phyloP scores from a whole-genome alignment of 2,797 vertebrate species.

The Anas georgica region DNA sequence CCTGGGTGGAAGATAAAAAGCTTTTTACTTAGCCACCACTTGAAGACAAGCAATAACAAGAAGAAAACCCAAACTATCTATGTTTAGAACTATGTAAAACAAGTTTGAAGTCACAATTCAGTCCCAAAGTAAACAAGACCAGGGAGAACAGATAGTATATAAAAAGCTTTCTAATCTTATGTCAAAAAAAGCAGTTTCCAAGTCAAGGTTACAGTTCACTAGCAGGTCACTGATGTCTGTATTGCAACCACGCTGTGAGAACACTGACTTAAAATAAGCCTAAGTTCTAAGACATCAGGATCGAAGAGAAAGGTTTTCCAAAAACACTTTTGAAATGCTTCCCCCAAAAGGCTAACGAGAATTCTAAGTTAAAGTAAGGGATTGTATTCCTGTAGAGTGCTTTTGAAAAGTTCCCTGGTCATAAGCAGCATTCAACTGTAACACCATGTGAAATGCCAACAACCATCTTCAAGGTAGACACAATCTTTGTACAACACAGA shows the following conservation, averaged over 20 bases:
- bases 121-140: background rate
- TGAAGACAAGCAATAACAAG: background rate
- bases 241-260: background rate
- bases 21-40: background rate
- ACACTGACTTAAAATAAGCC: background rate
- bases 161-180: background rate
- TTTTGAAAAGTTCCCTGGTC: background rate
- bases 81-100: background rate
- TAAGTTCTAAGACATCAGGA: background rate
- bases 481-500: background rate
- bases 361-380: background rate
- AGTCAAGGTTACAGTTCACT: background rate
- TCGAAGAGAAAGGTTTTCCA: background rate
- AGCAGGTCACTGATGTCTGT: background rate
- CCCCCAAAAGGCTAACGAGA: background rate
- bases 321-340: background rate
- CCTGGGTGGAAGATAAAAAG: background rate
- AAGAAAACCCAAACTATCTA: background rate
- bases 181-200: background rate
- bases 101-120: background rate
- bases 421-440: background rate
- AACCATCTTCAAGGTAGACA: background rate
- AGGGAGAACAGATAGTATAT: background rate
- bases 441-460: background rate
- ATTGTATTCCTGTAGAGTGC: background rate